Conservation (phyloP, 2,888 invertebrate species). For the Pasiphila rectangulata region DNA sequence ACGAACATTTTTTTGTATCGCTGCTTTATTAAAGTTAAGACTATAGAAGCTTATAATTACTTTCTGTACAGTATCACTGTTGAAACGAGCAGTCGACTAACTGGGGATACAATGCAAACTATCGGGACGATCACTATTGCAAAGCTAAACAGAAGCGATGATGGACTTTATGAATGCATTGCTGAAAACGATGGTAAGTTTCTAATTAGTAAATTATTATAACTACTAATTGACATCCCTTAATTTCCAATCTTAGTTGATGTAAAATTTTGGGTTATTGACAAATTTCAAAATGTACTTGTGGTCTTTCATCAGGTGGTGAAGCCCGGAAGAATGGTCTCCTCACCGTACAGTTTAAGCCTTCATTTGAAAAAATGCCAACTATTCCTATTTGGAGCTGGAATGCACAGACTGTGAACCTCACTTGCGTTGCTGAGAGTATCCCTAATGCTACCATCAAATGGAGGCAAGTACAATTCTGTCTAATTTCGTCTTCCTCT, state of each 20-base stretch:
- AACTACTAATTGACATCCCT: background rate
- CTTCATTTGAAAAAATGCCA: constrained; percentile 87
- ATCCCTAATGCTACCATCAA: constrained; percentile 95
- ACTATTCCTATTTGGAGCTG: constrained; percentile 90
- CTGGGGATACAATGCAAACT: constrained; percentile 73
- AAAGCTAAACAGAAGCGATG: constrained; percentile 85
- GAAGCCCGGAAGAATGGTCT: constrained; percentile 89
- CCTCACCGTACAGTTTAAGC: constrained; percentile 89
- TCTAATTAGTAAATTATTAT: background rate
- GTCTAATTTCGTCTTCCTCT: background rate
- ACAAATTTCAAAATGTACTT: too few relatives aligned
- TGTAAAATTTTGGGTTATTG: too few relatives aligned
- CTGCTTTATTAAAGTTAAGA: too few relatives aligned
- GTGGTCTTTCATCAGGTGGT: constrained; percentile 71
- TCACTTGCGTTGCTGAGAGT: constrained; percentile 93
- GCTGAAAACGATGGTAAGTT: constrained; percentile 86
- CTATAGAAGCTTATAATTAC: background rate
- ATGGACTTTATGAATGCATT: constrained; percentile 93
- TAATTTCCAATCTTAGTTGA: too few relatives aligned
- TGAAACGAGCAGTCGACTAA: constrained; percentile 73
- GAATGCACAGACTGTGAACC: constrained; percentile 89
- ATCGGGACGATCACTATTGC: constrained; percentile 85
- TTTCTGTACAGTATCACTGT: constrained; percentile 78
- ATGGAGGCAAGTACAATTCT: constrained; percentile 82
- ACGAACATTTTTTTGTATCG: too few relatives aligned